Evolutionary conservation across 2,797 vertebrate species (phyloP), one percentile per base, ranked within the genome.

Genomic region (Limnodromus scolopaceus): DNA sequence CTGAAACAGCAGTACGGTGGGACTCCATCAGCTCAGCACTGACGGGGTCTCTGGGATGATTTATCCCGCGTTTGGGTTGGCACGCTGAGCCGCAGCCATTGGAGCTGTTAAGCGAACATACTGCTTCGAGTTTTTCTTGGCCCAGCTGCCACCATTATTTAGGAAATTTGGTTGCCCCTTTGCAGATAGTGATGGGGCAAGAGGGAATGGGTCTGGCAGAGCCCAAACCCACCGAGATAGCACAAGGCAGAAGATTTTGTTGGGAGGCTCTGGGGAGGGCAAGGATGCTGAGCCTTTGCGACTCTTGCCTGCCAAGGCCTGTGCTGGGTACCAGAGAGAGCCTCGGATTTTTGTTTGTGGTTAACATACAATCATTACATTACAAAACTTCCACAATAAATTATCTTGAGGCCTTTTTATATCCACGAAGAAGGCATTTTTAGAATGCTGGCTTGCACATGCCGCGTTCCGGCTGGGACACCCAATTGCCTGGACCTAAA

Each of bases 41-140:
- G 85, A 49, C 4, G 13, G 57, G 63, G 65, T 92, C 92, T 92
- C 92, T 77, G 86, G 86, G 96, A 82, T 77, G 91, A 71, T 96
- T 97, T 91, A 91, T 85, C 58, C 19, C 36, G 6, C 16, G 0
- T 90, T 97, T 79, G 87, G 72, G 53, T 45, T 97, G 97, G 95
- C 97, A 96, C 69, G 34, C 81, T 54, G 79, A 36, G 74, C 93
- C 1, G 17, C 2, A 36, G 81, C 95, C 84, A 58, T 93, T 80
- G 92, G 63, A 92, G 63, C 41, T 45, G 34, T 96, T 89, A 79
- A 97, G 86, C 0, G 30, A 97, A 89, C 87, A 66, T 14, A 66
- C 83, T 95, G 93, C 97, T 97, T 92, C 63, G 71, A 49, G 93
- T 96, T 96, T 97, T 96, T 85, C 90, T 97, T 97, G 97, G 97